Conservation (phyloP, 2,888 invertebrate genomes). For the Carabus problematicus region DNA sequence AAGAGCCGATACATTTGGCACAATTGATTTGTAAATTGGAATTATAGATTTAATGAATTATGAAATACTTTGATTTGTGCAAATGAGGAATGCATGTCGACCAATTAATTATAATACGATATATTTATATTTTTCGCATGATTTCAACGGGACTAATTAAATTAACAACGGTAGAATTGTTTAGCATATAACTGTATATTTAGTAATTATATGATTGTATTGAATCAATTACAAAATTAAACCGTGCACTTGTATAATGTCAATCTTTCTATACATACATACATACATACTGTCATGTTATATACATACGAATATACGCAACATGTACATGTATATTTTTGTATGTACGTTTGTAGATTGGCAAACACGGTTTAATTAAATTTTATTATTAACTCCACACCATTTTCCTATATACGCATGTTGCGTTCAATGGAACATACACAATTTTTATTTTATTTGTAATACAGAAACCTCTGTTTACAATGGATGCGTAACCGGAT, state of each 20-base stretch:
- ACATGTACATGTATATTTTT: too few relatives aligned
- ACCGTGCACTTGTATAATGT: conserved; percentile 31
- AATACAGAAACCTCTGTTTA: too few relatives aligned
- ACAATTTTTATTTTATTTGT: too few relatives aligned
- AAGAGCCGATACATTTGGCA: neutral
- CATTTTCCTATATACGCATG: too few relatives aligned
- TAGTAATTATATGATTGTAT: conserved; percentile 37
- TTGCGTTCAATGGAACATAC: too few relatives aligned
- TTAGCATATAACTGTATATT: conserved; percentile 37
- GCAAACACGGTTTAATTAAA: conserved; percentile 39
- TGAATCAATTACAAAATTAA: conserved; percentile 39
- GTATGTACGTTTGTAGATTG: too few relatives aligned
- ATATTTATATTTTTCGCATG: conserved; percentile 36
- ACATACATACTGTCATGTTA: too few relatives aligned
- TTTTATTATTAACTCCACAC: conserved; percentile 35
- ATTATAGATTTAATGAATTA: conserved; percentile 38
- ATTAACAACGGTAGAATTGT: conserved; percentile 39
- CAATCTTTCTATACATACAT: conserved; percentile 31
- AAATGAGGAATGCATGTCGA: conserved; percentile 28
- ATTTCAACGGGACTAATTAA: conserved; percentile 35
- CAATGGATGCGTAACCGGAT: too few relatives aligned
- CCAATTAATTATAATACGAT: conserved; percentile 36
- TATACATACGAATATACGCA: too few relatives aligned
- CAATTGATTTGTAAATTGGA: neutral
- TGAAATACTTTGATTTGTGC: conserved; percentile 38